Evolutionary conservation across 2,113 vertebrate species (phyloP), one percentile per base, ranked within the genome.

Genomic region (Mormoops blainvillei): DNA sequence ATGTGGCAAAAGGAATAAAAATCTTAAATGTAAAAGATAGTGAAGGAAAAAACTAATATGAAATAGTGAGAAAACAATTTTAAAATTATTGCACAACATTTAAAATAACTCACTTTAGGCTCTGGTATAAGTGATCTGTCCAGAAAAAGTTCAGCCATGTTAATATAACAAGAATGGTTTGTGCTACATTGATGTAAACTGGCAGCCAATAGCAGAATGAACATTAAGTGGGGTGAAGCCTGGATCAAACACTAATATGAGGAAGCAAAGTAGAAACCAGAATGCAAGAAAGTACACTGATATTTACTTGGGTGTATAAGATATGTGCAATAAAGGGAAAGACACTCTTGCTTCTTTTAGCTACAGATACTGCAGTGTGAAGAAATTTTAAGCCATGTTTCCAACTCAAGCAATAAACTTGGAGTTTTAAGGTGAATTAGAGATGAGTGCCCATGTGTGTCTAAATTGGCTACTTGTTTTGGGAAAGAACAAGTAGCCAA

Each of bases 1-100:
- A 88, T 73, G 52, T 94, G 36, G 41, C 63, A 89, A 88, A 91
- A 88, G n/a, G 85, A 97, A 86, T 86, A 70, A 95, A 95, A 92
- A 81, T 70, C 10, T 10, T 52, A 90, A 91, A 38, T 26, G 19
- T 90, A 74, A 91, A 90, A 85, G 19, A 65, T 45, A 50, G 5
- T 12, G 13, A 63, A 77, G 81, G 77, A 48, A 93, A 87, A 78
- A 74, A 38, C 38, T 89, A 90, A 67, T 7, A 88, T 3, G 76
- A 94, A 81, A 77, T 87, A 96, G 94, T 88, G 80, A 88, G 76
- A 54, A 84, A 74, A 19, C 45, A 94, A 81, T 56, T 93, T 89
- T 22, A 76, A 93, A 92, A 92, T 87, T 61, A 81, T 31, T 90
- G 11, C 31, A 81, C 12, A 88, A 63, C 63, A 61, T 84, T 93